These are phyloP conservation scores for Anastrepha ludens DNA, from an alignment of 1,140 invertebrate species.

Conservation along the genomic window DNA sequence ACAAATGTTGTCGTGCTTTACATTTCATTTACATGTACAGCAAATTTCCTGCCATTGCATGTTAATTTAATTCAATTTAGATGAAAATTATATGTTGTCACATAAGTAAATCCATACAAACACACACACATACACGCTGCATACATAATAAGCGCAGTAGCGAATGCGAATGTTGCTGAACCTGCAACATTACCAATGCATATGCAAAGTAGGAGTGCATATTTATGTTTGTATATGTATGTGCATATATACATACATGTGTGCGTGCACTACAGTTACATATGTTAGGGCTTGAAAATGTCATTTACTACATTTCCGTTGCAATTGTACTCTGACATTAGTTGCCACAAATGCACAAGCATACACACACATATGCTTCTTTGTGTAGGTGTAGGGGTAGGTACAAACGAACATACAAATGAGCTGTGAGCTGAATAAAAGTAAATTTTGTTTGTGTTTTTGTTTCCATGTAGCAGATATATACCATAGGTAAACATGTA, in stretches of 20 bases:
- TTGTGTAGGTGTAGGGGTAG: not conserved
- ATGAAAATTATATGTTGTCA: conserved; percentile 18
- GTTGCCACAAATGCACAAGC: not conserved
- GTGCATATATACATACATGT: not conserved
- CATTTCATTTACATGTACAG: not conserved
- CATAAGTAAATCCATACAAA: not conserved
- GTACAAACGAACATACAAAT: not conserved
- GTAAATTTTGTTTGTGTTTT: not conserved
- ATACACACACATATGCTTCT: not conserved
- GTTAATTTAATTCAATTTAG: conserved; percentile 47
- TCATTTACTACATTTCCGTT: conserved; percentile 25
- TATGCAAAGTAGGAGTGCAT: not conserved
- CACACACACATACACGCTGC: too few relatives aligned
- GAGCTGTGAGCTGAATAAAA: not conserved
- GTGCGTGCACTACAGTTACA: not conserved
- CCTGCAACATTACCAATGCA: too few relatives aligned
- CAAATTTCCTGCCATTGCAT: conserved; percentile 16
- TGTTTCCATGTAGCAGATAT: not conserved
- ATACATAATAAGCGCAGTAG: too few relatives aligned
- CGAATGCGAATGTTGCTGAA: too few relatives aligned
- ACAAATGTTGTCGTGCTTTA: not conserved
- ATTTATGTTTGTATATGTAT: not conserved
- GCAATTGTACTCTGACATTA: not conserved
- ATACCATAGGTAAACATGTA: not conserved
- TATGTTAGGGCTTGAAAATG: not conserved